Conservation (phyloP, 2,797 vertebrate species). For the Sebastes glaucus region DNA sequence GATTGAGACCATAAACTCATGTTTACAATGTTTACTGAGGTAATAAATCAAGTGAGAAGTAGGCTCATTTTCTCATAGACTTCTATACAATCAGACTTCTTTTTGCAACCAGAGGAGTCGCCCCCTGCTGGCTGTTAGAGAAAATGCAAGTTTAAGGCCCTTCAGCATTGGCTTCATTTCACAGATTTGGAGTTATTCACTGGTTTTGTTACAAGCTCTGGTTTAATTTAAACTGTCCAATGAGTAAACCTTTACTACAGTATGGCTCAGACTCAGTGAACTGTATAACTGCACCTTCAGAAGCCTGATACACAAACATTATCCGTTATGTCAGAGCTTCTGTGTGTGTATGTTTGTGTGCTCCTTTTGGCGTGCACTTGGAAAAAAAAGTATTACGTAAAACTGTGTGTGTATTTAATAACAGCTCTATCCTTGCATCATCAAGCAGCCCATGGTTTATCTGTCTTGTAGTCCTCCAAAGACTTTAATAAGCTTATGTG, state of each 20-base stretch:
- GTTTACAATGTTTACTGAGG: too few species aligned
- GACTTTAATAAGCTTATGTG: conserved; percentile 57
- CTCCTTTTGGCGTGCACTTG: neutral
- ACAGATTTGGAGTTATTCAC: too few species aligned
- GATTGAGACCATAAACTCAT: too few species aligned
- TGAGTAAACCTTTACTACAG: neutral
- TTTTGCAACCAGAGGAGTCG: too few species aligned
- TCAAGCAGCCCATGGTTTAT: conserved; percentile 17
- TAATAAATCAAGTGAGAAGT: too few species aligned
- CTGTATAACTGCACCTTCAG: neutral
- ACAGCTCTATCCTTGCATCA: conserved; percentile 35
- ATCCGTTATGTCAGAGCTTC: neutral
- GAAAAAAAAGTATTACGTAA: neutral
- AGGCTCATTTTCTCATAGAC: too few species aligned
- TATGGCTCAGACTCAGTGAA: neutral
- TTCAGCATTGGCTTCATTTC: too few species aligned
- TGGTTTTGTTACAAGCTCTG: neutral
- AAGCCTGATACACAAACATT: neutral
- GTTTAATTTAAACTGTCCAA: neutral
- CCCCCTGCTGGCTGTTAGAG: too few species aligned
- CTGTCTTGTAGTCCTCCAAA: conserved; percentile 29
- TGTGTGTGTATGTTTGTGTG: neutral
- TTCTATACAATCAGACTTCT: too few species aligned
- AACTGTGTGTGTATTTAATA: neutral
- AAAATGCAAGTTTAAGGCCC: too few species aligned